A percentile compares a stretch with the other conserved stretches of the same genome.
Conservation (phyloP, 2,888 invertebrate species). For the Serrognathus titanus region DNA sequence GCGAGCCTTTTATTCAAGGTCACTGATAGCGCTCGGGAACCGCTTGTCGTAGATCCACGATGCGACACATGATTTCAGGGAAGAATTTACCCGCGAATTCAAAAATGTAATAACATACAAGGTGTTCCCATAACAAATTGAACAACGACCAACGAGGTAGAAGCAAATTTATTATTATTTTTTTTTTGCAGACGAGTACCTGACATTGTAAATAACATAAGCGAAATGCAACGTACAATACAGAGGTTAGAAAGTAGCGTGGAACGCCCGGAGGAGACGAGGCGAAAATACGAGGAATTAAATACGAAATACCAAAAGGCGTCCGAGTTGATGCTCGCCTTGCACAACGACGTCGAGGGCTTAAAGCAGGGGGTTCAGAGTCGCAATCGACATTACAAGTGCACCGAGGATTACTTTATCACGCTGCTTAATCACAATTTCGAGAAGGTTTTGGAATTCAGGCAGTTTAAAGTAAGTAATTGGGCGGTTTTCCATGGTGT, state of each 20-base stretch:
- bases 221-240: slow-evolving; percentile 48
- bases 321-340: slow-evolving; percentile 33
- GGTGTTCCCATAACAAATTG: too few relatives aligned
- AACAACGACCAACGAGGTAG: too few relatives aligned
- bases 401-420: slow-evolving; percentile 46
- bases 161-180: too few relatives aligned
- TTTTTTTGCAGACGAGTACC: slow-evolving; percentile 28
- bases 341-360: slow-evolving; percentile 32
- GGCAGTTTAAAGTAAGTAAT: slow-evolving; percentile 56
- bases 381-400: slow-evolving; percentile 42
- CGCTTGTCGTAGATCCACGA: too few relatives aligned
- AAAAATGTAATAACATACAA: too few relatives aligned
- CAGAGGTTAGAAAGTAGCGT: slow-evolving; percentile 46
- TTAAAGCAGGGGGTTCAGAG: slow-evolving; percentile 33
- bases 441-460: slow-evolving; percentile 53
- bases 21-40: too few relatives aligned
- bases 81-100: too few relatives aligned
- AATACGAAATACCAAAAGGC: slow-evolving; percentile 39
- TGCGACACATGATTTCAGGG: too few relatives aligned
- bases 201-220: slow-evolving; percentile 45
- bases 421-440: slow-evolving; percentile 50
- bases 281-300: slow-evolving; percentile 38
- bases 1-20: too few relatives aligned
- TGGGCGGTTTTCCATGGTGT: too few relatives aligned
- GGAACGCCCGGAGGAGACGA: slow-evolving; percentile 33